Evolutionary conservation across 2,888 invertebrate species (phyloP), one percentile per base, ranked within the genome.

Genomic region (Proisotoma minuta): DNA sequence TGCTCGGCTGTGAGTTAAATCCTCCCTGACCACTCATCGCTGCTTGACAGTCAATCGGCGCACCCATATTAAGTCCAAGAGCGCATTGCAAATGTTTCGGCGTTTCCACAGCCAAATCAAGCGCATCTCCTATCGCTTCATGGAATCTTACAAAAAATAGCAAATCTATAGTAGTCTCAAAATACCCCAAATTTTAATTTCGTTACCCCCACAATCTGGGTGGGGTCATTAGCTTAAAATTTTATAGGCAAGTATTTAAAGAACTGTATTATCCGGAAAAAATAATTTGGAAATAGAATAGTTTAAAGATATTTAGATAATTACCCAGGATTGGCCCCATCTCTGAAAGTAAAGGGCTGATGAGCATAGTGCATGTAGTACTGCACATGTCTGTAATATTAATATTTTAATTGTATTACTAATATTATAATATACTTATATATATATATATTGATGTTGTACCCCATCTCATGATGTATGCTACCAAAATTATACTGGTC

Each of bases 391-490:
- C n/a, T n/a, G n/a, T 40, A 12, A 52, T 24, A 58, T 48, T 47
- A 58, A 18, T 34, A 23, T 24, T n/a, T 28, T 50, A 12, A 57
- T 49, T 26, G 23, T 8, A 20, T 29, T 12, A 48, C n/a, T 22
- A n/a, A n/a, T 8, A 48, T 20, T 27, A 3, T 3, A n/a, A 22
- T 34, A n/a, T 24, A n/a, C n/a, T n/a, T n/a, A n/a, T n/a, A n/a
- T n/a, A n/a, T n/a, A n/a, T n/a, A n/a, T n/a, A n/a, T n/a, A n/a
- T n/a, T n/a, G n/a, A n/a, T n/a, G n/a, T n/a, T 82, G 74, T 89
- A 89, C 0, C 89, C 89, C 87, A 89, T 87, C 79, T 94, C 93
- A 74, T 94, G 93, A 74, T 94, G 93, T 0, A 89, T 88, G 0
- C 90, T 85, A 5, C 53, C 59, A 28, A 90, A 79, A 76, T 89